Percentiles rank a stretch among this genome's conserved stretches.
Evolutionary conservation across 1,140 invertebrate genomes (phyloP).

Genomic region (Meteorus sp.): DNA sequence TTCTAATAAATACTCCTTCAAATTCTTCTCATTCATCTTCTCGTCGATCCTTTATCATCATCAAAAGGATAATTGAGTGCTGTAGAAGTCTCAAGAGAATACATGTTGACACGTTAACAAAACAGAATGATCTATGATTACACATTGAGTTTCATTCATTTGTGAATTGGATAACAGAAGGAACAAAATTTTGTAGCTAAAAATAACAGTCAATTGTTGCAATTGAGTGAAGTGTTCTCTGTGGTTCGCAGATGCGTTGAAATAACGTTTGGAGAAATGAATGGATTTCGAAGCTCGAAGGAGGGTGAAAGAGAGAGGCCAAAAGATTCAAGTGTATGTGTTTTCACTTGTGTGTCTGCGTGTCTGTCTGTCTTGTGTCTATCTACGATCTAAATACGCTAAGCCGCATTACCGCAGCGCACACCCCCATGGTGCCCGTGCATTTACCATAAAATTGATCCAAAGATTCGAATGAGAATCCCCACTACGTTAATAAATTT

Average conservation of each 20-base stretch:
- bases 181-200: background rate
- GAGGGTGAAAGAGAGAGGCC: background rate
- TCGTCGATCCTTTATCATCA: no score
- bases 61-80: no score
- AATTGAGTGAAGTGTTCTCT: constrained; percentile 24
- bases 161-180: background rate
- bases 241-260: constrained; percentile 21
- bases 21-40: no score
- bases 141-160: constrained; percentile 6
- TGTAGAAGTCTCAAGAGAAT: no score
- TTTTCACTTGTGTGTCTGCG: background rate
- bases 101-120: no score
- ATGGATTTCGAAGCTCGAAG: background rate
- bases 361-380: background rate
- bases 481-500: no score
- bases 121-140: no score
- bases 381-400: constrained; percentile 13
- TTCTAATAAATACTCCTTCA: no score
- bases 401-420: constrained; percentile 6
- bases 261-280: constrained; percentile 19
- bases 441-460: background rate
- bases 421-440: background rate
- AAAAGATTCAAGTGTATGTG: background rate
- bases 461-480: background rate
- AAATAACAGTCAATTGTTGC: constrained; percentile 17